Evolutionary conservation across 2,113 vertebrate genomes (phyloP).

Genomic region (Dolichotis patagonum): DNA sequence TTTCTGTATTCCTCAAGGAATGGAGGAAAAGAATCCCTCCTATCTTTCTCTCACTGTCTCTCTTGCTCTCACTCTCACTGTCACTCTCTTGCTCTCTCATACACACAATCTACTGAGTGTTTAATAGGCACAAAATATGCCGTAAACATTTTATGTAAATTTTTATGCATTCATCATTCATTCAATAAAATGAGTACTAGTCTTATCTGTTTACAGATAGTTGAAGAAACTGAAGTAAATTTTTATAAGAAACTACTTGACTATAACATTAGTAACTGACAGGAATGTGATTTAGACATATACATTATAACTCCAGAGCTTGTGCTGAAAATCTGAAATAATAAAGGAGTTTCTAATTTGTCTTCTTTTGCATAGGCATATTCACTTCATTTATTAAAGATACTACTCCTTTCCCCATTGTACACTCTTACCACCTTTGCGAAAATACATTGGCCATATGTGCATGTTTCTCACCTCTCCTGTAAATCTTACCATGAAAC

Average conservation of each 20-base stretch:
- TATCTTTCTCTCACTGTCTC: background rate
- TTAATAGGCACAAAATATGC: background rate
- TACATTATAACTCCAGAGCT: background rate
- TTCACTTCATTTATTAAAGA: background rate
- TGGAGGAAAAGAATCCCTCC: background rate
- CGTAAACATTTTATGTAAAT: background rate
- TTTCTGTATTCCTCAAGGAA: background rate
- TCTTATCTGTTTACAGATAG: background rate
- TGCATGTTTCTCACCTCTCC: background rate
- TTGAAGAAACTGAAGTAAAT: background rate
- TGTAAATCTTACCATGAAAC: background rate
- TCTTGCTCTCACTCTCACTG: background rate
- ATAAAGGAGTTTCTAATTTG: background rate
- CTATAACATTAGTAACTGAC: background rate
- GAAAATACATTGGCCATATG: background rate
- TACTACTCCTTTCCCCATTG: background rate
- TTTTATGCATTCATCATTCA: background rate
- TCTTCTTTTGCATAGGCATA: background rate
- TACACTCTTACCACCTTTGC: background rate
- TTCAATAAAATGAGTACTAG: background rate
- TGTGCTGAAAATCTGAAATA: background rate
- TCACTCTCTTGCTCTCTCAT: background rate
- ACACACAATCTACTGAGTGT: background rate
- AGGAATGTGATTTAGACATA: background rate
- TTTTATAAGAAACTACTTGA: background rate